phyloP scores from a whole-genome alignment of 2,888 invertebrate species.

The Nineta flava region DNA sequence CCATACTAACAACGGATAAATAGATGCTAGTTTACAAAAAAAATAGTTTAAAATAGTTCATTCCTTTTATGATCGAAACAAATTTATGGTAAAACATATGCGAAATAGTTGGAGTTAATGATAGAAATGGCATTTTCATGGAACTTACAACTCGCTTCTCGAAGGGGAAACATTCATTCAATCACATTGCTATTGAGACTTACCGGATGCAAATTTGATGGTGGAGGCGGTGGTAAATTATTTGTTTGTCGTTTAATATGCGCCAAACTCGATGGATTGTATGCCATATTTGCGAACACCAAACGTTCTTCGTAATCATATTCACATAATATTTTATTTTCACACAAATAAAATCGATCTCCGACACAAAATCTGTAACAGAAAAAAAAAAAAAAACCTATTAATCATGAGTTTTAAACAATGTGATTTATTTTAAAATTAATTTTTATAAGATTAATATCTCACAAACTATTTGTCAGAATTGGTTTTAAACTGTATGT shows the following conservation, averaged over 20 bases:
- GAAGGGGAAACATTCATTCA: not conserved
- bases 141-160: no score
- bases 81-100: no score
- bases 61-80: no score
- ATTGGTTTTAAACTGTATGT: not conserved
- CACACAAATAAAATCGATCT: slow-evolving; percentile 81
- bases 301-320: slow-evolving; percentile 87
- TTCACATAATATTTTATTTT: slow-evolving; percentile 88
- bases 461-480: no score
- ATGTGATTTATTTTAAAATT: no score
- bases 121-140: no score
- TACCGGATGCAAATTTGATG: slow-evolving; percentile 18
- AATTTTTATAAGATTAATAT: no score
- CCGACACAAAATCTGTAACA: slow-evolving; percentile 82
- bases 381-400: slow-evolving; percentile 12
- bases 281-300: slow-evolving; percentile 79
- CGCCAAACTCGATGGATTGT: slow-evolving; percentile 70
- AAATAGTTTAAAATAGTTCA: no score
- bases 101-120: no score
- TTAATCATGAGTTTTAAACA: no score
- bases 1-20: no score
- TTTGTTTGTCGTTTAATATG: slow-evolving; percentile 75
- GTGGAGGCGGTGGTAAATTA: slow-evolving; percentile 25
- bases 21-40: no score
- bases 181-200: slow-evolving; percentile 12